phyloP scores from a whole-genome alignment of 2,888 invertebrate species.

The Marasmarcha lunaedactyla region DNA sequence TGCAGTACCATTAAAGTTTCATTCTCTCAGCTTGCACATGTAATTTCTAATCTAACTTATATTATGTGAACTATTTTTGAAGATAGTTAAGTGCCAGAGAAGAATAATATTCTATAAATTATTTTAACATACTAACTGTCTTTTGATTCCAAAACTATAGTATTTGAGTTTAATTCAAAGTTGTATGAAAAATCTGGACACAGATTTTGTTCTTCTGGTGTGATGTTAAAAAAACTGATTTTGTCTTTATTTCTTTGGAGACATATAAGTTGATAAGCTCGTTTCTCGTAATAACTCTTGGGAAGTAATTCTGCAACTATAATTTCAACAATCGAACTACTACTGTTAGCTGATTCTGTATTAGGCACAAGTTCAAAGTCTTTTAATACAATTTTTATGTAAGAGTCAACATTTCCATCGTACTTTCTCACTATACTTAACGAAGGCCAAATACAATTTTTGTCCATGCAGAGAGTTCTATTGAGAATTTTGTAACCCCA shows the following conservation, averaged over 20 bases:
- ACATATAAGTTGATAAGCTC: constrained; percentile 41
- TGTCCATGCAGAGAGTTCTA: constrained; percentile 8
- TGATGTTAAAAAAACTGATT: constrained; percentile 59
- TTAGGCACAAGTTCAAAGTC: constrained; percentile 1
- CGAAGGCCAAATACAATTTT: too few species aligned
- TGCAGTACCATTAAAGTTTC: too few species aligned
- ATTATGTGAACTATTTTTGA: too few species aligned
- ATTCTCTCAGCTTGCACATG: too few species aligned
- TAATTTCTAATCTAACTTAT: too few species aligned
- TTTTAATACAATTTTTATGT: too few species aligned
- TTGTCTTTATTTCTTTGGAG: constrained; percentile 39
- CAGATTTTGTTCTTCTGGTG: constrained; percentile 37
- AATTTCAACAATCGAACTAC: constrained; percentile 21
- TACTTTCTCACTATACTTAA: constrained; percentile 11
- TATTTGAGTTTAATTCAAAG: constrained; percentile 20
- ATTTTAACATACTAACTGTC: too few species aligned
- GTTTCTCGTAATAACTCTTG: constrained; percentile 33
- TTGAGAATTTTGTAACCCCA: constrained; percentile 58
- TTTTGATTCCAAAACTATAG: too few species aligned
- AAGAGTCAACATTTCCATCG: constrained; percentile 15
- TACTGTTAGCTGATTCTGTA: constrained; percentile 9
- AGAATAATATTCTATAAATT: too few species aligned
- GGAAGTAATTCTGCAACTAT: constrained; percentile 43
- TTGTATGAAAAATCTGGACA: constrained; percentile 62
- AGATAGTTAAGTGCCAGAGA: too few species aligned